phyloP scores from a whole-genome alignment of 2,888 invertebrate genomes.

The Rotaria macrura region DNA sequence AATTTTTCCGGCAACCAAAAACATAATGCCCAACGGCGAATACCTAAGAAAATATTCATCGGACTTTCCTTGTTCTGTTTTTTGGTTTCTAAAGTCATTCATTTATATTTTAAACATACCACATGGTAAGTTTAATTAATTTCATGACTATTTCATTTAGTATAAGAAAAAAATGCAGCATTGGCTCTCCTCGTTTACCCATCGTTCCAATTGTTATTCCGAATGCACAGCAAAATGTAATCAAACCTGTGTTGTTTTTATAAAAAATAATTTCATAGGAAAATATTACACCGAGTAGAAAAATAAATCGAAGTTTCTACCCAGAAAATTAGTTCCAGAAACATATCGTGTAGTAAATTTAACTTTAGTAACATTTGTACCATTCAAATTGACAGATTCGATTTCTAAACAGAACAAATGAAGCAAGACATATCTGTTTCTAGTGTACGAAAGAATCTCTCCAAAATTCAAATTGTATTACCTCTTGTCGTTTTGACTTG shows the following conservation, averaged over 20 bases:
- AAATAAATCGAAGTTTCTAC: too few species aligned
- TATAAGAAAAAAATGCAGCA: slow-evolving; percentile 57
- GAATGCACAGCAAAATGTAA: slow-evolving; percentile 58
- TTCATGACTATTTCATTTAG: slow-evolving; percentile 59
- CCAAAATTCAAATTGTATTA: too few species aligned
- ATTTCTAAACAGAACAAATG: too few species aligned
- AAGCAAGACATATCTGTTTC: too few species aligned
- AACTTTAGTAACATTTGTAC: neutral
- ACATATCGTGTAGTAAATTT: neutral
- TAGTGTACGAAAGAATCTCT: too few species aligned
- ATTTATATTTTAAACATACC: slow-evolving; percentile 48
- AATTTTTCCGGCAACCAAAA: slow-evolving; percentile 60
- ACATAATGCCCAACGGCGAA: slow-evolving; percentile 62
- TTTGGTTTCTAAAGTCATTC: too few species aligned
- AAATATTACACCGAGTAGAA: too few species aligned
- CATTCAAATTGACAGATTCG: slow-evolving; percentile 41
- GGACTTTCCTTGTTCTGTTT: too few species aligned
- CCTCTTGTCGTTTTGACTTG: slow-evolving; percentile 41
- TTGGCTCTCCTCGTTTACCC: slow-evolving; percentile 54
- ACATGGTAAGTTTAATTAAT: slow-evolving; percentile 56
- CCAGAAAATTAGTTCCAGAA: neutral
- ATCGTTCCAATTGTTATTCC: slow-evolving; percentile 57
- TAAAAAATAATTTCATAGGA: too few species aligned
- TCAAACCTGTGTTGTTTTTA: too few species aligned
- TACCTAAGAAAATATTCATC: slow-evolving; percentile 52